These are phyloP conservation scores for Gorsachius goisagi DNA, from an alignment of 2,113 vertebrate species.

Conservation along the genomic window DNA sequence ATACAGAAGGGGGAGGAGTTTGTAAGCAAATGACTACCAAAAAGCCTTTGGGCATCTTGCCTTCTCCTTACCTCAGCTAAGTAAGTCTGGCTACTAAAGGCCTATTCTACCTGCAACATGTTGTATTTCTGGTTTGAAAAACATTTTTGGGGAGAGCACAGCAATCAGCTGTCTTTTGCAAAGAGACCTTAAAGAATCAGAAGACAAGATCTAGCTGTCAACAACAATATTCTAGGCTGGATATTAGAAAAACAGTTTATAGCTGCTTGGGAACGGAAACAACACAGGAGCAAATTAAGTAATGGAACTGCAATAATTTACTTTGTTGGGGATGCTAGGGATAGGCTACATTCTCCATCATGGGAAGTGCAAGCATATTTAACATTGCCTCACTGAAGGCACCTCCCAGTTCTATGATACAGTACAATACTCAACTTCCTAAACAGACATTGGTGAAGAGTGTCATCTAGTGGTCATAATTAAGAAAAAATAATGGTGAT, in stretches of 20 bases:
- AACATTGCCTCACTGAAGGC: background rate
- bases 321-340: background rate
- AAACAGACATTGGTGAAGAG: background rate
- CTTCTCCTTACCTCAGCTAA: background rate
- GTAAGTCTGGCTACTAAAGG: background rate
- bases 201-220: background rate
- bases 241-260: background rate
- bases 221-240: background rate
- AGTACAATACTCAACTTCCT: background rate
- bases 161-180: background rate
- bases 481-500: background rate
- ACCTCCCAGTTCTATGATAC: accelerated
- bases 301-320: background rate
- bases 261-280: background rate
- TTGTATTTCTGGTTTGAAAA: background rate
- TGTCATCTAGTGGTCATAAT: conserved; percentile 33
- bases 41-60: background rate
- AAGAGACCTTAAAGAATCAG: background rate
- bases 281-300: background rate
- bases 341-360: background rate
- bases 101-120: background rate
- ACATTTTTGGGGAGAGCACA: background rate
- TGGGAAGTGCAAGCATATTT: background rate
- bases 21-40: background rate
- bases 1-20: background rate